Evolutionary conservation across 2,113 vertebrate species (phyloP).

Genomic region (Xenopus laevis): DNA sequence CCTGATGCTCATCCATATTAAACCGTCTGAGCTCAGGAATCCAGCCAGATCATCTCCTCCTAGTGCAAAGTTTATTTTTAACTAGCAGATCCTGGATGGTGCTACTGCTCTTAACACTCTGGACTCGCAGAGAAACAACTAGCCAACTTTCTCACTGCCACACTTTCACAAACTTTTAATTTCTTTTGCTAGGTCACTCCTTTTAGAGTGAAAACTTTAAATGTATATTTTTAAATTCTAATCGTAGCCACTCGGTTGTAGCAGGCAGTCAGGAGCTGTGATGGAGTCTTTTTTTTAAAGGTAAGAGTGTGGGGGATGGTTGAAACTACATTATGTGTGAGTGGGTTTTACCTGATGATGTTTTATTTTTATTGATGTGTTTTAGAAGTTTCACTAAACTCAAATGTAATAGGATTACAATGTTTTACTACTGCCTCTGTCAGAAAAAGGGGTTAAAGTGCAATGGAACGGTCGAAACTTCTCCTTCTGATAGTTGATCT

Average conservation of each 20-base stretch:
- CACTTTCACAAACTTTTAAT: slow-evolving; percentile 4
- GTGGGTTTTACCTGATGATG: slow-evolving; percentile 9
- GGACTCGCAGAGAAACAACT: slow-evolving; percentile 9
- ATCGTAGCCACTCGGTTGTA: not conserved
- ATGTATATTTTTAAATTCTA: slow-evolving; percentile 38
- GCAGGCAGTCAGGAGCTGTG: slow-evolving; percentile 48
- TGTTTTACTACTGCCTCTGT: not conserved
- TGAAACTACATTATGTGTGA: slow-evolving; percentile 28
- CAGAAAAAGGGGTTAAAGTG: not conserved
- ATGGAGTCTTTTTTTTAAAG: slow-evolving; percentile 60
- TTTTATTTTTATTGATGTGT: too few species aligned
- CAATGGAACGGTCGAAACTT: not conserved
- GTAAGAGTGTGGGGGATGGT: slow-evolving; percentile 48
- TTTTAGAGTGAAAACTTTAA: slow-evolving; percentile 28
- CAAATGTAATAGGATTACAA: too few species aligned
- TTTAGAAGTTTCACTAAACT: too few species aligned
- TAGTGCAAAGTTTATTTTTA: slow-evolving; percentile 78
- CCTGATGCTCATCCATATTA: slow-evolving; percentile 91
- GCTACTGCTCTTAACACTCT: not conserved
- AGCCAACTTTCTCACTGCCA: slow-evolving; percentile 13
- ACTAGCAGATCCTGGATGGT: slow-evolving; percentile 68
- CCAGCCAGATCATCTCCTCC: slow-evolving; percentile 69
- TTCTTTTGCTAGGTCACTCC: slow-evolving; percentile 48
- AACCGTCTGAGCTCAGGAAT: slow-evolving; percentile 86
- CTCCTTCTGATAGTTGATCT: not conserved